Base-by-base conservation (phyloP, 2,888 invertebrate genomes). In the Syrphus vitripennis region DNA sequence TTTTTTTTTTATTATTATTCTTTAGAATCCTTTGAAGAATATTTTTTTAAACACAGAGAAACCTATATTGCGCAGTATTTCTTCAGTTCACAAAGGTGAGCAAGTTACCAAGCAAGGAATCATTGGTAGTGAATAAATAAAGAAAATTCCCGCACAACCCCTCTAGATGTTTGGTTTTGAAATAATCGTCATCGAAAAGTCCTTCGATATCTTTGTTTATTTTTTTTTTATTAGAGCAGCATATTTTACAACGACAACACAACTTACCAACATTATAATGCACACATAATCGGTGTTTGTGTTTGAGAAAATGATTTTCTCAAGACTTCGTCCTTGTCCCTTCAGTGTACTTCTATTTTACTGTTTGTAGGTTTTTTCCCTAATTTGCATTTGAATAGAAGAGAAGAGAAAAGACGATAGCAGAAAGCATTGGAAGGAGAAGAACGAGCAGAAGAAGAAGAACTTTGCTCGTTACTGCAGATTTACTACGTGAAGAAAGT, bases 351-450 rank as follows among this genome's bases (percentile, higher is more conserved):
- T 53, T 34, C 40, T 63, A 10, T 59, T 75, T 42, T 34, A 34
- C 34, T 37, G 34, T 24, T 16, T 37, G 34, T 24, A 14, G 31
- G 57, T 77, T n/a, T 37, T 67, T 67, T 19, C 26, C 37, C 45
- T 45, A 76, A 81, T 84, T 84, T 84, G 76, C 84, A 84, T 84
- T 69, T 84, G 76, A 81, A 84, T 72, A 55, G 63, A 50, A 21
- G 14, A 26, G 16, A 48, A 6, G 3, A n/a, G 21, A 7, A 21
- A 59, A 6, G 57, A 34, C 3, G 34, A 21, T 4, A 4, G n/a
- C n/a, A n/a, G n/a, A n/a, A n/a, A n/a, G n/a, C n/a, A n/a, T n/a
- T n/a, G n/a, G n/a, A n/a, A n/a, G n/a, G n/a, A n/a, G n/a, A n/a
- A n/a, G n/a, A n/a, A 19, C 9, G 6, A 3, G 53, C 21, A 31